Conservation (phyloP, 2,888 invertebrate species). For the Teinopalpus imperialis region DNA sequence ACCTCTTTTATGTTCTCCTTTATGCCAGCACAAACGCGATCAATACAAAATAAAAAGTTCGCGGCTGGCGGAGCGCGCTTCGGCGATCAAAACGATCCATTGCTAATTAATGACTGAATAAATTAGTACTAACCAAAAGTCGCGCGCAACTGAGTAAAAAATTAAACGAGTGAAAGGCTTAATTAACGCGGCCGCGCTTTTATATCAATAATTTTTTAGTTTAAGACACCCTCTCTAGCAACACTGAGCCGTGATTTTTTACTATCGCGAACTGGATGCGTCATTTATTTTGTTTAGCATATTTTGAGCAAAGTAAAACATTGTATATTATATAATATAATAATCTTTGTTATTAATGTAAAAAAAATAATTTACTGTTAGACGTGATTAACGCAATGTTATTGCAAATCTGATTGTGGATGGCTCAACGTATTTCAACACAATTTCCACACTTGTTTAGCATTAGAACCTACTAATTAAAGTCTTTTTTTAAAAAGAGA, state of each 20-base stretch:
- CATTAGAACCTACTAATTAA: too few species aligned
- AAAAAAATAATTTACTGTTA: too few species aligned
- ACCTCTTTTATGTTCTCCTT: slow-evolving; percentile 9
- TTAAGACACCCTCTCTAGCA: slow-evolving; percentile 67
- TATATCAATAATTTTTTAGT: slow-evolving; percentile 77
- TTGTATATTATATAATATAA: too few species aligned
- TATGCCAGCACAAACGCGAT: slow-evolving; percentile 20
- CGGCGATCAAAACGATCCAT: slow-evolving; percentile 59
- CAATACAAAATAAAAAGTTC: slow-evolving; percentile 26
- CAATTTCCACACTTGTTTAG: too few species aligned
- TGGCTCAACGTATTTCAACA: too few species aligned
- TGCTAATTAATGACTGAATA: slow-evolving; percentile 71
- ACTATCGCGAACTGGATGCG: slow-evolving; percentile 3
- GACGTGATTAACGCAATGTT: too few species aligned
- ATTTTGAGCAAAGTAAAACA: too few species aligned
- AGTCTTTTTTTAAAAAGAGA: too few species aligned
- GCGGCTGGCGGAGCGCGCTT: slow-evolving; percentile 33
- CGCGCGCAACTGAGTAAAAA: slow-evolving; percentile 64
- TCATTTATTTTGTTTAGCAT: slow-evolving; percentile 3
- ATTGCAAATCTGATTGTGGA: too few species aligned
- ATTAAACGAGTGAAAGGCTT: slow-evolving; percentile 74
- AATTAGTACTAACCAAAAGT: slow-evolving; percentile 64
- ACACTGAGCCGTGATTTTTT: slow-evolving; percentile 36
- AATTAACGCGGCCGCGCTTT: slow-evolving; percentile 69
- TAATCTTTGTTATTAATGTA: too few species aligned